A percentile compares a stretch with the other conserved stretches of the same genome.
phyloP scores from a whole-genome alignment of 2,797 vertebrate species.

The Leptodactylus fallax region DNA sequence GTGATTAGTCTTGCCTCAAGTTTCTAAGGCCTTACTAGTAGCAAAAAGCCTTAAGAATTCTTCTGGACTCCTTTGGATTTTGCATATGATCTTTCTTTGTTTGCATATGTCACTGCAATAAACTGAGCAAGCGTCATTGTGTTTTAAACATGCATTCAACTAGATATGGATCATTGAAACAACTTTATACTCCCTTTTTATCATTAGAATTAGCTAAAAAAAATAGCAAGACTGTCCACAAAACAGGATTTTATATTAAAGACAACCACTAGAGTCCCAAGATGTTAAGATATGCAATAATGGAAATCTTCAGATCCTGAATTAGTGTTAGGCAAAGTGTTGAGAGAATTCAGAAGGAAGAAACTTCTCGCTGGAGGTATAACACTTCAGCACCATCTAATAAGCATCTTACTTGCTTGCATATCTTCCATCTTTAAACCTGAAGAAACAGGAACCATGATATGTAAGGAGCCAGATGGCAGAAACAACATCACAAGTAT shows the following conservation, averaged over 20 bases:
- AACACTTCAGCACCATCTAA: conserved; percentile 90
- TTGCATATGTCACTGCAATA: conserved; percentile 94
- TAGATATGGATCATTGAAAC: conserved; percentile 84
- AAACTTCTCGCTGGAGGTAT: conserved; percentile 88
- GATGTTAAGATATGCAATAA: conserved; percentile 88
- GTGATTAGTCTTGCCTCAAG: conserved; percentile 73
- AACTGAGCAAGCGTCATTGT: conserved; percentile 92
- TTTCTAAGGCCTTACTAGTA: conserved; percentile 81
- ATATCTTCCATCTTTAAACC: conserved; percentile 91
- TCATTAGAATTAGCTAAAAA: conserved; percentile 91
- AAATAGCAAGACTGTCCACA: conserved; percentile 93
- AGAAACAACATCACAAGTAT: too few relatives aligned
- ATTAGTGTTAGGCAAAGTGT: conserved; percentile 84
- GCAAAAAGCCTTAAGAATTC: conserved; percentile 81
- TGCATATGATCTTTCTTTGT: conserved; percentile 86
- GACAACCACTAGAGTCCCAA: conserved; percentile 82
- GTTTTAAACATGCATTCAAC: conserved; percentile 91
- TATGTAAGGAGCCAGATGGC: background rate
- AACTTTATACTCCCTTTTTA: conserved; percentile 87
- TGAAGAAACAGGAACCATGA: conserved; percentile 65
- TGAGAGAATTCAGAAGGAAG: conserved; percentile 81
- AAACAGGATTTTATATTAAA: conserved; percentile 84
- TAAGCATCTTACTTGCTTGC: conserved; percentile 93
- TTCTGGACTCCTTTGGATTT: conserved; percentile 87
- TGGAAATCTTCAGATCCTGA: conserved; percentile 80